phyloP scores from a whole-genome alignment of 1,140 invertebrate species.

The Hycleus cichorii region DNA sequence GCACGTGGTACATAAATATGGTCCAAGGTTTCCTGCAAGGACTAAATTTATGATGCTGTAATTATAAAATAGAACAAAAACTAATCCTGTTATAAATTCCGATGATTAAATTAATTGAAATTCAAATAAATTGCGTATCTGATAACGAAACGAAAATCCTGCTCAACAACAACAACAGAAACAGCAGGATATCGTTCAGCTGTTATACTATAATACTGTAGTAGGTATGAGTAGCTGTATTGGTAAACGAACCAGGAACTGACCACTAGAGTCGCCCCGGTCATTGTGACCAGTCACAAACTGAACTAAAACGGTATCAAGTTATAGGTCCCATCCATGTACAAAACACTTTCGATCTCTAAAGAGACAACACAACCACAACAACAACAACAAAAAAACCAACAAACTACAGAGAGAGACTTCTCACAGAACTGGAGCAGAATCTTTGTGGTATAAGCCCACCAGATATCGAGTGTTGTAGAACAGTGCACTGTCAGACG shows the following conservation, averaged over 20 bases:
- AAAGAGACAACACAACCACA: conserved; percentile 5
- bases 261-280: conserved; percentile 15
- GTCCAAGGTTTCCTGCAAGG: no score
- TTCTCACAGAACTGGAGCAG: conserved; percentile 26
- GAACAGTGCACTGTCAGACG: conserved; percentile 27
- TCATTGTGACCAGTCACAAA: conserved; percentile 19
- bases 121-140: no score
- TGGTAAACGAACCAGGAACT: conserved; percentile 23
- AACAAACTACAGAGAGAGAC: no score
- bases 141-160: background rate
- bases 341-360: conserved; percentile 33
- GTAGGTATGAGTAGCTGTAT: no score
- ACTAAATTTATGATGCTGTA: no score
- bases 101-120: no score
- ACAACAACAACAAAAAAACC: background rate
- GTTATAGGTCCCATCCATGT: conserved; percentile 22
- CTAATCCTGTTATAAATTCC: no score
- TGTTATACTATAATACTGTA: no score
- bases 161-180: background rate
- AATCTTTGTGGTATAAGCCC: conserved; percentile 26
- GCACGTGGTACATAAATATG: no score
- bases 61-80: no score
- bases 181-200: background rate
- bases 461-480: conserved; percentile 24
- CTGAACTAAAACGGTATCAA: conserved; percentile 28